A percentile compares a stretch with the other conserved stretches of the same genome.
phyloP scores from a whole-genome alignment of 2,113 vertebrate species.

The Cygnus buccinator region DNA sequence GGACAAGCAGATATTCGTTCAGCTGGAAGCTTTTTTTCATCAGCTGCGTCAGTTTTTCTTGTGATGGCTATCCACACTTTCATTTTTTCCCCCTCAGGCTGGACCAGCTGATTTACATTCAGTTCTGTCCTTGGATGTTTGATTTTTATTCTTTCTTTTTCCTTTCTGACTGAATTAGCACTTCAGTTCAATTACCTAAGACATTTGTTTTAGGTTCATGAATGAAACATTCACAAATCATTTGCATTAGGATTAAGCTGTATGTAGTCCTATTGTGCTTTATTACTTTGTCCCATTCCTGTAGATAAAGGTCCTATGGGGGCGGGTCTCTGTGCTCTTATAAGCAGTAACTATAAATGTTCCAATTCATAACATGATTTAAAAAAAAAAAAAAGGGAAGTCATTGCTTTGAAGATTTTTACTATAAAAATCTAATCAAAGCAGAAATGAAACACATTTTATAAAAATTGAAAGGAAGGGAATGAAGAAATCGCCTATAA shows the following conservation, averaged over 20 bases:
- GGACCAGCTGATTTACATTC: neutral
- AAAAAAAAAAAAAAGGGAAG: neutral
- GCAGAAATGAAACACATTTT: neutral
- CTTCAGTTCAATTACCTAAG: neutral
- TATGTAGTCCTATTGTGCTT: neutral
- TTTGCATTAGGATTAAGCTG: neutral
- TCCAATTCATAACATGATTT: neutral
- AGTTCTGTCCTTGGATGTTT: neutral
- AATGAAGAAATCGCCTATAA: neutral
- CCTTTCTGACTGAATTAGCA: neutral
- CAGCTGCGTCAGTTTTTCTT: neutral
- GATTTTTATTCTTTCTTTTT: neutral
- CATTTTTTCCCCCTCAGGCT: neutral
- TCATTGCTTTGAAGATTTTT: neutral
- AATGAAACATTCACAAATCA: neutral
- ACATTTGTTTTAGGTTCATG: neutral
- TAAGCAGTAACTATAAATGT: neutral
- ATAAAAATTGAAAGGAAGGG: neutral
- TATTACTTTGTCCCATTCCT: neutral
- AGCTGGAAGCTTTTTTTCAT: slow-evolving; percentile 31
- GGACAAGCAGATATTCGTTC: slow-evolving; percentile 20
- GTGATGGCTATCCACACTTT: neutral
- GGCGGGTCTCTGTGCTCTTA: neutral
- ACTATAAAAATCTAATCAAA: neutral
- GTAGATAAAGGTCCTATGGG: neutral